phyloP scores from a whole-genome alignment of 2,797 vertebrate genomes.

The Crocidura indochinensis region DNA sequence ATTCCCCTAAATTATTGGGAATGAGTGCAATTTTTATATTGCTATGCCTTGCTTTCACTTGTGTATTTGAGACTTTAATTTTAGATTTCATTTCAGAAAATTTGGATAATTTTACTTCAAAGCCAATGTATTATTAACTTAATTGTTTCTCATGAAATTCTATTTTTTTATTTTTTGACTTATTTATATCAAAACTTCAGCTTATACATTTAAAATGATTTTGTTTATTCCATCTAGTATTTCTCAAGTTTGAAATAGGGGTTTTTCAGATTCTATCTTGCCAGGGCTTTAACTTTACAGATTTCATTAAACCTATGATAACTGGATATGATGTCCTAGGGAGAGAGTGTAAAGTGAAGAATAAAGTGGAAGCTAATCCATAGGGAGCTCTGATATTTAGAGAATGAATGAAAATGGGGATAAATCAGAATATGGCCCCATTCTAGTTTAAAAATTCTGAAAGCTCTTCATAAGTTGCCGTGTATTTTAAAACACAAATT shows the following conservation, averaged over 20 bases:
- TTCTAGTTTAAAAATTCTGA: conserved; percentile 10
- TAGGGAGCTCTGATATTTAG: background rate
- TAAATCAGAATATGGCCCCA: background rate
- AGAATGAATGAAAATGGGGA: conserved; percentile 39
- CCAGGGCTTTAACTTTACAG: background rate
- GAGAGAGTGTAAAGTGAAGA: background rate
- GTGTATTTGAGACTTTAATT: background rate
- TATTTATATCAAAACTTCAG: background rate
- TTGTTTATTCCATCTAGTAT: background rate
- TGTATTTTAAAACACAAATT: conserved; percentile 28
- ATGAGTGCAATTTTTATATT: background rate
- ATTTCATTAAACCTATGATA: conserved; percentile 35
- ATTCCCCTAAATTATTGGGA: background rate
- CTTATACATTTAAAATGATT: conserved; percentile 46
- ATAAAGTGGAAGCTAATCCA: background rate
- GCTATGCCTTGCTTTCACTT: conserved; percentile 23
- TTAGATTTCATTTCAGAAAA: background rate
- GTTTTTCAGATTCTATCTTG: conserved; percentile 16
- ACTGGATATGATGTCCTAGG: background rate
- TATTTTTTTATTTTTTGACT: conserved; percentile 45
- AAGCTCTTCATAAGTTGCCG: conserved; percentile 29
- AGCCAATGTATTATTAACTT: background rate
- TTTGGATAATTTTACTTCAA: conserved; percentile 33
- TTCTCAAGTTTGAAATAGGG: conserved; percentile 51
- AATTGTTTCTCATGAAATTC: background rate